Percentiles rank a stretch among this genome's conserved stretches.
Evolutionary conservation across 2,797 vertebrate genomes (phyloP).

Genomic region (Chloroceryle amazona): DNA sequence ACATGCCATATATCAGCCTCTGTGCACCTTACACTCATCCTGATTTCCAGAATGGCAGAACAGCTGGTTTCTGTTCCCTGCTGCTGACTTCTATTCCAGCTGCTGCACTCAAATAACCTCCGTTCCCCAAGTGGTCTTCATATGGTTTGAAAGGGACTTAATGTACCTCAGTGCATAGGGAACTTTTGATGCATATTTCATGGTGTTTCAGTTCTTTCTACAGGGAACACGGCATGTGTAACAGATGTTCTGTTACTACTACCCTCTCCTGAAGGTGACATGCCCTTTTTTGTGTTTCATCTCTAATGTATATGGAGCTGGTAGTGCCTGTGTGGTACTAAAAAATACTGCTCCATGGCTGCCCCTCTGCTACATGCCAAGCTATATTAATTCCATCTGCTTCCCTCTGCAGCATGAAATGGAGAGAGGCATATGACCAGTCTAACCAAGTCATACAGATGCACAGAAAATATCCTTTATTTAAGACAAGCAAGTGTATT

Average conservation of each 20-base stretch:
- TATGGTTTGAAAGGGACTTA: constrained; percentile 53
- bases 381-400: constrained; percentile 65
- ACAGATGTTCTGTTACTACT: constrained; percentile 63
- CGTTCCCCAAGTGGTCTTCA: constrained; percentile 44
- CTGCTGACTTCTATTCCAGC: constrained; percentile 45
- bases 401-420: constrained; percentile 19
- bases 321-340: neutral
- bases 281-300: constrained; percentile 52
- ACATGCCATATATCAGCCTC: neutral
- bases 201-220: constrained; percentile 54
- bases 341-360: constrained; percentile 35
- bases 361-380: constrained; percentile 40
- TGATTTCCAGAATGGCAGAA: constrained; percentile 28
- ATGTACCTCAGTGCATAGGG: constrained; percentile 48
- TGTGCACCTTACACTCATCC: neutral
- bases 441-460: constrained; percentile 5
- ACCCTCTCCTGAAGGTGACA: constrained; percentile 62
- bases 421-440: constrained; percentile 36
- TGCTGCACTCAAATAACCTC: constrained; percentile 44
- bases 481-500: neutral
- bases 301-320: constrained; percentile 45
- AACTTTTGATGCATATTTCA: constrained; percentile 67
- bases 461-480: neutral
- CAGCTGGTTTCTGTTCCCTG: constrained; percentile 33
- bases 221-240: constrained; percentile 51